Evolutionary conservation across 2,888 invertebrate genomes (phyloP), one percentile per base, ranked within the genome.

Genomic region (Epirrita christyi): DNA sequence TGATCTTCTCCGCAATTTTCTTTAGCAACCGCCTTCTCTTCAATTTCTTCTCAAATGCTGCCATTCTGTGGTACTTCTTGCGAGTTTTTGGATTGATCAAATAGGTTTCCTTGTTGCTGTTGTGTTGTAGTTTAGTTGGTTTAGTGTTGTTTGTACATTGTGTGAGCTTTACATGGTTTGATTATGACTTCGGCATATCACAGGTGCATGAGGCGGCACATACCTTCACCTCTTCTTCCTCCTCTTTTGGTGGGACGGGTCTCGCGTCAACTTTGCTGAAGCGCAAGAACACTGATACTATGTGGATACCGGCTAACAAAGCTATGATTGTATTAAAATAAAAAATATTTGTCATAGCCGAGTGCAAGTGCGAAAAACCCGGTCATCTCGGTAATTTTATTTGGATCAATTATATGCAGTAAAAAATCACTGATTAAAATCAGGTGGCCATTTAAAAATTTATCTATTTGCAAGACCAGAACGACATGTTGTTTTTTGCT

Each of bases 281-380:
- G 9, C 70, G 63, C 8, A 66, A 58, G 34, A 80, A 42, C 47
- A 84, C 80, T 27, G 69, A 55, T 41, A 57, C 73, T 6, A 88
- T 56, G 61, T 88, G 88, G 44, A 78, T 66, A n/a, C 76, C 67
- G 11, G 78, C 80, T 10, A 83, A 65, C 13, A 83, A 43, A 46
- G 69, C 66, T 67, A 81, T 71, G 7, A 78, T 21, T 66, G 73
- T 68, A 49, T 83, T 81, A 76, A 81, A 13, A 66, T 64, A 70
- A 55, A 63, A 50, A 51, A 69, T 29, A 68, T 72, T 70, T 77
- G 67, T 61, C 88, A 89, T 88, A 85, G 72, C 86, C 77, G 68
- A 70, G 55, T 41, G 63, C 50, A 50, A 59, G 44, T 60, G 56
- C 57, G 56, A 68, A 57, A 44, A 59, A 59, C 61, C 43, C 55